Percentiles rank a stretch among this genome's conserved stretches.
Conservation (phyloP, 2,113 vertebrate species). For the Suricata suricatta region DNA sequence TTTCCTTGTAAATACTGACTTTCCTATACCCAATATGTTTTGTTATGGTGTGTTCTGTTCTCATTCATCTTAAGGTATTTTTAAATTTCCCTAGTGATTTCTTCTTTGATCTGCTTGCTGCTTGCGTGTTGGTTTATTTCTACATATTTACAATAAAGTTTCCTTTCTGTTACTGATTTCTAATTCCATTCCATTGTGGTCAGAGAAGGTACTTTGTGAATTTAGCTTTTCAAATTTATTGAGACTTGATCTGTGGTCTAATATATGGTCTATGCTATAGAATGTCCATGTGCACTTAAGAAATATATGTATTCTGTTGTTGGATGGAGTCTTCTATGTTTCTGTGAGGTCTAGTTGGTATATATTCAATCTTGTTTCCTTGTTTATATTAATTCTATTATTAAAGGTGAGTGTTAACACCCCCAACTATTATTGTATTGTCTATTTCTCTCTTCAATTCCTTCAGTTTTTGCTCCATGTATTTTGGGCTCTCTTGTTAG, state of each 20-base stretch:
- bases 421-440: background rate
- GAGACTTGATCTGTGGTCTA: background rate
- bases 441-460: background rate
- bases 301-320: background rate
- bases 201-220: background rate
- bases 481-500: background rate
- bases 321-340: background rate
- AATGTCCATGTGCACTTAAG: background rate
- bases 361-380: background rate
- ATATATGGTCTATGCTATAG: background rate
- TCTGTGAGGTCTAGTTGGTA: background rate
- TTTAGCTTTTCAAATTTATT: background rate
- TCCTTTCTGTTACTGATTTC: background rate
- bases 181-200: background rate
- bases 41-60: background rate
- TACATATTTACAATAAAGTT: background rate
- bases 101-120: background rate
- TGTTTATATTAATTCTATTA: background rate
- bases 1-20: background rate
- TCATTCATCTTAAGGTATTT: background rate
- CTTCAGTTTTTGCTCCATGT: background rate
- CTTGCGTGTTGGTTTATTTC: background rate
- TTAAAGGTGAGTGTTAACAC: background rate
- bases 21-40: background rate
- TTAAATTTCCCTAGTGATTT: background rate